Percentiles rank a stretch among this genome's conserved stretches.
phyloP scores from a whole-genome alignment of 1,140 invertebrate genomes.

The Drosophila pruinosa region DNA sequence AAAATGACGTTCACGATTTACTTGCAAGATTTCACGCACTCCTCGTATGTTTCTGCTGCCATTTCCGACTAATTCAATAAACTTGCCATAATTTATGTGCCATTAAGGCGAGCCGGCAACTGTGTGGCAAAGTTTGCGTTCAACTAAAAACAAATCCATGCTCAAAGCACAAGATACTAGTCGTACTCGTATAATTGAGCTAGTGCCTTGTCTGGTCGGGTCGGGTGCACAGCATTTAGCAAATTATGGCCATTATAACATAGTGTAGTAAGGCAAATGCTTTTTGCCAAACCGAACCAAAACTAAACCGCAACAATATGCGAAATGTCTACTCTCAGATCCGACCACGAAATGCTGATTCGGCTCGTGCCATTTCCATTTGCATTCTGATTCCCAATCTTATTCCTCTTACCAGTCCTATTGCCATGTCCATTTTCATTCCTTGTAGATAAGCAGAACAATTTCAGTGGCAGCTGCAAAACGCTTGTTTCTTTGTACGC shows the following conservation, averaged over 20 bases:
- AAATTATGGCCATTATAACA: conserved; percentile 60
- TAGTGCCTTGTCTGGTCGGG: not conserved
- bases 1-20: conserved; percentile 67
- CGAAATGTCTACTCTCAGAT: conserved; percentile 10
- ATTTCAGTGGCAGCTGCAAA: conserved; percentile 28
- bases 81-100: conserved; percentile 39
- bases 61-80: conserved; percentile 67
- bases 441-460: conserved; percentile 48
- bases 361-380: conserved; percentile 6
- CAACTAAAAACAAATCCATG: not conserved
- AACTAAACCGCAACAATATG: conserved; percentile 21
- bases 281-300: not conserved
- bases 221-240: conserved; percentile 42
- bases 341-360: conserved; percentile 4
- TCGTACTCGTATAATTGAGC: not conserved
- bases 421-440: conserved; percentile 4
- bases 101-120: conserved; percentile 25
- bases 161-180: not conserved
- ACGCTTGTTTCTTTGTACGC: conserved; percentile 26
- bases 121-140: not conserved
- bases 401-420: not conserved
- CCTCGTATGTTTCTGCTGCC: not conserved
- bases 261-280: conserved; percentile 24
- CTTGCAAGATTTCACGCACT: conserved; percentile 16
- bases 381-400: not conserved